Percentiles rank a stretch among this genome's conserved stretches.
Evolutionary conservation across 2,888 invertebrate genomes (phyloP).

Genomic region (Spodoptera littoralis): DNA sequence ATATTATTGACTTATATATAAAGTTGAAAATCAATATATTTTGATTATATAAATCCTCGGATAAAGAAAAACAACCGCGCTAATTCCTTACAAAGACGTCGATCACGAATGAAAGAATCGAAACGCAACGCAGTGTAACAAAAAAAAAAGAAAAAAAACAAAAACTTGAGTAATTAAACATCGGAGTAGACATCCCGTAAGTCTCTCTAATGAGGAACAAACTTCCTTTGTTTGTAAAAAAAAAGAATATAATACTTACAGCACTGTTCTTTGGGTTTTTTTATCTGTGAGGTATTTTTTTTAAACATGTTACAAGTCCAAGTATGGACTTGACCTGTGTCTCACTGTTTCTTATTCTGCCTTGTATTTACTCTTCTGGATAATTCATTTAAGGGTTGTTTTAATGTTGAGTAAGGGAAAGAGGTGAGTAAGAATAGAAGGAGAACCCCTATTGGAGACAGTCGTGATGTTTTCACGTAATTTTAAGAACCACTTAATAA

Average conservation of each 20-base stretch:
- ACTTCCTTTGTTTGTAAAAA: slow-evolving; percentile 38
- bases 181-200: slow-evolving; percentile 43
- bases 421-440: too few relatives aligned
- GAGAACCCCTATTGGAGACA: too few relatives aligned
- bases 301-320: slow-evolving; percentile 7
- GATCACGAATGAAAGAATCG: slow-evolving; percentile 21
- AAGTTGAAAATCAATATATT: too few relatives aligned
- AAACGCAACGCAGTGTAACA: neutral
- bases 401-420: too few relatives aligned
- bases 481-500: too few relatives aligned
- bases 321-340: slow-evolving; percentile 15
- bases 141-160: neutral
- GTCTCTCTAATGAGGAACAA: slow-evolving; percentile 45
- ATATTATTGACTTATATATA: too few relatives aligned
- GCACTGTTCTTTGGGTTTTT: slow-evolving; percentile 24
- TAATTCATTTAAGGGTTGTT: neutral
- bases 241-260: slow-evolving; percentile 27
- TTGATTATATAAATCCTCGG: too few relatives aligned
- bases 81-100: slow-evolving; percentile 10
- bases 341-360: neutral
- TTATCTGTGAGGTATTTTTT: slow-evolving; percentile 24
- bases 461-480: too few relatives aligned
- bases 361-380: slow-evolving; percentile 1
- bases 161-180: slow-evolving; percentile 61
- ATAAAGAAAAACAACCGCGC: too few relatives aligned